Evolutionary conservation across 1,140 invertebrate genomes (phyloP).

Genomic region (Drosophila rufa): DNA sequence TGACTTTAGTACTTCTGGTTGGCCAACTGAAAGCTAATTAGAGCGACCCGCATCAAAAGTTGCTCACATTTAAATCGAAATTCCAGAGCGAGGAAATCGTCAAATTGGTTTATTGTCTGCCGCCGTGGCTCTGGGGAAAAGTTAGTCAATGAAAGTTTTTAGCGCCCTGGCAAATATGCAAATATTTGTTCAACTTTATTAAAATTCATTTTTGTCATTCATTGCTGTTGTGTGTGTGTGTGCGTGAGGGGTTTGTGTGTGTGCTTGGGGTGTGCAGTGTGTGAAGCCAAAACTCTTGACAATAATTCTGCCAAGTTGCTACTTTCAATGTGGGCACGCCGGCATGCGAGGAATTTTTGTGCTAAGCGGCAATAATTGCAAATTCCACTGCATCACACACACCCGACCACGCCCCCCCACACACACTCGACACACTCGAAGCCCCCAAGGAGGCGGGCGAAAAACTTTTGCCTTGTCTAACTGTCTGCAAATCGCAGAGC

Average conservation of each 20-base stretch:
- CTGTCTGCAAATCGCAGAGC: constrained; percentile 81
- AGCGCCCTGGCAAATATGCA: constrained; percentile 74
- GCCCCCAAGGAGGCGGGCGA: constrained; percentile 15
- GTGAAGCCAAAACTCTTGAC: constrained; percentile 67
- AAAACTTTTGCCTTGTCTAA: constrained; percentile 74
- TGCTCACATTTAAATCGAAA: constrained; percentile 65
- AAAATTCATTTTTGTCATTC: constrained; percentile 83
- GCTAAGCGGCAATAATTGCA: constrained; percentile 83
- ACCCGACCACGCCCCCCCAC: constrained; percentile 16
- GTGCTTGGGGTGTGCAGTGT: not conserved
- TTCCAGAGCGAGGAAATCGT: constrained; percentile 50
- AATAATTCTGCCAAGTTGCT: constrained; percentile 77
- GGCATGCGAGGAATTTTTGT: constrained; percentile 73
- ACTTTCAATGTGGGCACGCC: constrained; percentile 70
- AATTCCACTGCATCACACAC: constrained; percentile 71
- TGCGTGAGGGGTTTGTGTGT: constrained; percentile 26
- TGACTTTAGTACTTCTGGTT: constrained; percentile 57
- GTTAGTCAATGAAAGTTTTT: constrained; percentile 78
- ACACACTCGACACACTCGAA: constrained; percentile 8
- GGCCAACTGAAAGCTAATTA: constrained; percentile 67
- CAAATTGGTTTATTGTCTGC: constrained; percentile 76
- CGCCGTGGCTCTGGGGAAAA: constrained; percentile 37
- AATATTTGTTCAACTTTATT: constrained; percentile 82
- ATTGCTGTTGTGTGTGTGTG: constrained; percentile 33
- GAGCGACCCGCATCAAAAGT: constrained; percentile 76